These are phyloP conservation scores for Incurvaria masculella DNA, from an alignment of 2,888 invertebrate species.

Conservation along the genomic window DNA sequence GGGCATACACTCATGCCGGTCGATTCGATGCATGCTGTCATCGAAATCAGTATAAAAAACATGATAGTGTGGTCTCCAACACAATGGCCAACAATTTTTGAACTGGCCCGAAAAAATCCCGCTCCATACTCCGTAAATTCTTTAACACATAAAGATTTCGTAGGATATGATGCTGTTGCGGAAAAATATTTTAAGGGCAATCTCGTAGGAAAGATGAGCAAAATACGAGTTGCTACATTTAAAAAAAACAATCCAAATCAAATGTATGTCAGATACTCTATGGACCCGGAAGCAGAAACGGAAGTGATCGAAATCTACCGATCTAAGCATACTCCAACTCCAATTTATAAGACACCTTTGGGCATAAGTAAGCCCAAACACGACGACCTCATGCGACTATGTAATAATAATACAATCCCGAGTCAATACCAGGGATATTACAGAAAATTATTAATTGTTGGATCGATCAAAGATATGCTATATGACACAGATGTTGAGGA, in stretches of 20 bases:
- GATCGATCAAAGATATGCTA: not conserved
- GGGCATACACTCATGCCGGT: conserved; percentile 11
- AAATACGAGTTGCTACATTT: not conserved
- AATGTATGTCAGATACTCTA: not conserved
- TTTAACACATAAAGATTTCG: not conserved
- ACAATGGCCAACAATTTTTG: conserved; percentile 11
- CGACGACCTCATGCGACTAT: not conserved
- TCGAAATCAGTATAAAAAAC: conserved; percentile 10
- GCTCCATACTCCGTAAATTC: conserved; percentile 5
- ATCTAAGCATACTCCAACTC: not conserved
- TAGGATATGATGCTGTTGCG: not conserved
- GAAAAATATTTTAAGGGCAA: not conserved
- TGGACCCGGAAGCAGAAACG: not conserved
- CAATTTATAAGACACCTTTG: not conserved
- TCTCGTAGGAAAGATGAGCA: not conserved
- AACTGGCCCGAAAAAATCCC: conserved; percentile 10
- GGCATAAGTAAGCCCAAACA: not conserved
- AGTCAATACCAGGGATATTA: not conserved
- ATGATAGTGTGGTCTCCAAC: conserved; percentile 12
- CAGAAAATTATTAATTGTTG: not conserved
- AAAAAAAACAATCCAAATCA: not conserved
- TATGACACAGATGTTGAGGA: not conserved
- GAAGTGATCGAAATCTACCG: not conserved
- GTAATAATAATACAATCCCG: not conserved
- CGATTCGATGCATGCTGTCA: conserved; percentile 10